Evolutionary conservation across 2,113 vertebrate genomes (phyloP), one percentile per base, ranked within the genome.

Genomic region (Fulica atra): DNA sequence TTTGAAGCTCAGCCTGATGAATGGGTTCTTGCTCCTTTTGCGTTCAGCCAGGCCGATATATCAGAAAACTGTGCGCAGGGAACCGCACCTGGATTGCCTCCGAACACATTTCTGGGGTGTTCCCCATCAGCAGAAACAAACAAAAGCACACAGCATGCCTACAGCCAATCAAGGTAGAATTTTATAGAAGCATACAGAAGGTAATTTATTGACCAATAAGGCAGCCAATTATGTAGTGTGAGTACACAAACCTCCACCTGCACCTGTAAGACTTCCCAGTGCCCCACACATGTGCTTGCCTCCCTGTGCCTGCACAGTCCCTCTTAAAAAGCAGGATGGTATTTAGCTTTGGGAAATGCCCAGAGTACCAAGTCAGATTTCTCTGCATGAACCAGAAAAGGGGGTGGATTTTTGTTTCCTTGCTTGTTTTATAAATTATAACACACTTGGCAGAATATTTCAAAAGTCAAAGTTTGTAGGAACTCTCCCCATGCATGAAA

Each of bases 1-100:
- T 95, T 69, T 71, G 91, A 94, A 89, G 90, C 77, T 85, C 78
- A 42, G 74, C 3, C 92, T 95, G 92, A 95, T 86, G 95, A 93
- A 96, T 86, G 72, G 80, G 69, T 89, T 44, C 42, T 46, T 40
- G 68, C 50, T 66, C 23, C 46, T 94, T 84, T 19, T 25, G 69
- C 28, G 9, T 54, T 78, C 78, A 65, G 51, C 81, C 82, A 2
- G 21, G 88, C 65, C 86, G 79, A 81, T 97, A 61, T 14, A 87
- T 93, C 87, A 93, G 56, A 74, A 60, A 94, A 59, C 80, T 36
- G 46, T 14, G 40, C 18, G 40, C 69, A 82, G 42, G 68, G 46
- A 80, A 93, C 1, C 29, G 76, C 92, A 91, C 70, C 68, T 74
- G 60, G 28, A 95, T 50, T 80, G 79, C 60, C 68, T 85, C 70